phyloP scores from a whole-genome alignment of 2,888 invertebrate species.

The Plebejus argus region DNA sequence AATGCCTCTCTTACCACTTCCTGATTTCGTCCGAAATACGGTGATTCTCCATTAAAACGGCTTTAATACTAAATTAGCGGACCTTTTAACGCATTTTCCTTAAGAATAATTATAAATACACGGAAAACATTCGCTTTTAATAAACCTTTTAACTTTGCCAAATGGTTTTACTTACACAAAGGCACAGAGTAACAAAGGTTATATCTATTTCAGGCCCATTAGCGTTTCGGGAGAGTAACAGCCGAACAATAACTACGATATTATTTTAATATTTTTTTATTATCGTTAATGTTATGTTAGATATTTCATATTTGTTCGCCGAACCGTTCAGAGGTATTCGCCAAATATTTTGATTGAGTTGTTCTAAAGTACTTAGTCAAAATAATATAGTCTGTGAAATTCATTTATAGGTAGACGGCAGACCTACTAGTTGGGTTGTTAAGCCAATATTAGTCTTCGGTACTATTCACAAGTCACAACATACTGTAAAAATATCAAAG shows the following conservation, averaged over 20 bases:
- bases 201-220: slow-evolving; percentile 10
- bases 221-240: slow-evolving; percentile 5
- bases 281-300: not conserved
- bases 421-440: not conserved
- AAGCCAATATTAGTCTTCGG: too few relatives aligned
- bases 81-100: slow-evolving; percentile 9
- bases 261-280: not conserved
- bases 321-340: not conserved
- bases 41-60: not conserved
- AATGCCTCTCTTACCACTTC: not conserved
- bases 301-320: not conserved
- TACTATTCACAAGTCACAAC: too few relatives aligned
- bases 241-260: not conserved
- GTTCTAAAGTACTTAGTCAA: not conserved
- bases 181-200: not conserved
- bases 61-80: not conserved
- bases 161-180: slow-evolving; percentile 9
- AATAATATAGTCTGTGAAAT: not conserved
- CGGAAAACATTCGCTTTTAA: not conserved
- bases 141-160: slow-evolving; percentile 13
- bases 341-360: not conserved
- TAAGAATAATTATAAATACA: slow-evolving; percentile 3
- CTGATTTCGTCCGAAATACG: not conserved
- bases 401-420: not conserved
- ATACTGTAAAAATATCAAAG: too few relatives aligned